Evolutionary conservation across 2,888 invertebrate species (phyloP).

Genomic region (Shargacucullia verbasci): DNA sequence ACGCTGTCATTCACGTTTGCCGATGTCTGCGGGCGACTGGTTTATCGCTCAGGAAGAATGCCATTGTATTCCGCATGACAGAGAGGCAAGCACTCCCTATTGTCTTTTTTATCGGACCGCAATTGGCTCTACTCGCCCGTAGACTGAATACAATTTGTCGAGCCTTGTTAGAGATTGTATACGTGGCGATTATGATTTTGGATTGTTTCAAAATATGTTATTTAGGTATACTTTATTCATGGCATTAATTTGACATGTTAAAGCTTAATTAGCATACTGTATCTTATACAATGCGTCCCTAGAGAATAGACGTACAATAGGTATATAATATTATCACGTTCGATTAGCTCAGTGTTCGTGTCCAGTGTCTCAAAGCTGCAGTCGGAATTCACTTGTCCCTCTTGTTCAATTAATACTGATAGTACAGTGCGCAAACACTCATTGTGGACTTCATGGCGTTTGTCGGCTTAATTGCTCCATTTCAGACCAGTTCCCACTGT

Average conservation of each 20-base stretch:
- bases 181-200: slow-evolving; percentile 13
- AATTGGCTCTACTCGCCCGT: slow-evolving; percentile 57
- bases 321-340: slow-evolving; percentile 31
- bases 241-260: neutral
- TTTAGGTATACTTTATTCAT: neutral
- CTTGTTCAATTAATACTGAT: slow-evolving; percentile 46
- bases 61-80: slow-evolving; percentile 60
- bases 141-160: slow-evolving; percentile 53
- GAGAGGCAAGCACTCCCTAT: slow-evolving; percentile 55
- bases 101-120: slow-evolving; percentile 61
- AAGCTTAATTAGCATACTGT: slow-evolving; percentile 4
- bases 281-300: slow-evolving; percentile 4
- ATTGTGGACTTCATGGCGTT: slow-evolving; percentile 20
- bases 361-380: slow-evolving; percentile 27
- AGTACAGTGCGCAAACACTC: slow-evolving; percentile 26
- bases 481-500: neutral
- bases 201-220: slow-evolving; percentile 4
- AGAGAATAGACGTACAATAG: slow-evolving; percentile 12
- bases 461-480: slow-evolving; percentile 25
- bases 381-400: slow-evolving; percentile 42
- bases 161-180: slow-evolving; percentile 40
- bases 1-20: slow-evolving; percentile 61
- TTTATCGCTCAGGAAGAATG: slow-evolving; percentile 64
- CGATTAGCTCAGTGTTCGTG: slow-evolving; percentile 39
- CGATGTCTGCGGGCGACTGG: slow-evolving; percentile 60